Evolutionary conservation across 2,113 vertebrate species (phyloP).

Genomic region (Crocuta crocuta): DNA sequence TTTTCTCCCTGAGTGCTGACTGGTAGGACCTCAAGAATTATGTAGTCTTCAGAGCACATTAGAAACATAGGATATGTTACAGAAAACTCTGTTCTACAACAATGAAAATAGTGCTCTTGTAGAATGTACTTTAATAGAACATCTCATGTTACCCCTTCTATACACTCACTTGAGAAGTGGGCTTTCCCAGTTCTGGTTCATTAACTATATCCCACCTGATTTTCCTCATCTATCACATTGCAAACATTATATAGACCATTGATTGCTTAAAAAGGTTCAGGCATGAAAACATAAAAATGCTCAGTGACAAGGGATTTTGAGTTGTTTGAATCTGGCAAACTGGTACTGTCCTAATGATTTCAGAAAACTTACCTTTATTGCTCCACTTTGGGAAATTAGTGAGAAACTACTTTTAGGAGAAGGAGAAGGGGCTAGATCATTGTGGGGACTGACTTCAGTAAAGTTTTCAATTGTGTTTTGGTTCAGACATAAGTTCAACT

Average conservation of each 20-base stretch:
- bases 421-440: not conserved
- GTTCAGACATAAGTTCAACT: not conserved
- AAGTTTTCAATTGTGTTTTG: slow-evolving; percentile 10
- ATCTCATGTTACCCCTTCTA: not conserved
- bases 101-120: not conserved
- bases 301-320: not conserved
- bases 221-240: not conserved
- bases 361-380: not conserved
- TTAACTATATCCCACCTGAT: not conserved
- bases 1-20: not conserved
- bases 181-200: not conserved
- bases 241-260: not conserved
- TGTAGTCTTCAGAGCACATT: not conserved
- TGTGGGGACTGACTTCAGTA: not conserved
- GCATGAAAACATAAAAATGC: not conserved
- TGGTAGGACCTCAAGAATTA: not conserved
- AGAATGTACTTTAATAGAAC: not conserved
- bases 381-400: not conserved
- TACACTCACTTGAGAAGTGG: not conserved
- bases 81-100: not conserved
- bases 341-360: not conserved
- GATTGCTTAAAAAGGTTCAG: not conserved
- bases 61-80: not conserved
- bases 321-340: not conserved
- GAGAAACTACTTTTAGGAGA: not conserved